phyloP scores from a whole-genome alignment of 2,797 vertebrate species.

The Onychomys leucogaster region DNA sequence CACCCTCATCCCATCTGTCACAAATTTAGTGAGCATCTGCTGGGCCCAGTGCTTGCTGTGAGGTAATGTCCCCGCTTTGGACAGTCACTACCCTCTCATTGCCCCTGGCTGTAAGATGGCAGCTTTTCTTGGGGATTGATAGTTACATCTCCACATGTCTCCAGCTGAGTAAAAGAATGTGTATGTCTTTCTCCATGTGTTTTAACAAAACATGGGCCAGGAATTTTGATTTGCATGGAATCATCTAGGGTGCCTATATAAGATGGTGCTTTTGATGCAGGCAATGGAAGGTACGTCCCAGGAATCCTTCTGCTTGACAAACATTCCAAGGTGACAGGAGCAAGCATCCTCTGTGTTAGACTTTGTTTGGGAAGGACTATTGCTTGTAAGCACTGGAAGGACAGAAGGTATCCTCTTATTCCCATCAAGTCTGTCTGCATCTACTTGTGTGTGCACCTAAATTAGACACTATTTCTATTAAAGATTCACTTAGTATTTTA shows the following conservation, averaged over 20 bases:
- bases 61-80: neutral
- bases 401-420: neutral
- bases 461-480: constrained; percentile 53
- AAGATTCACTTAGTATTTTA: constrained; percentile 36
- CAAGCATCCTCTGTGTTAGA: neutral
- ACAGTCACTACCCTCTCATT: neutral
- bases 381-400: neutral
- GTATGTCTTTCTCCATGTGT: neutral
- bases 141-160: neutral
- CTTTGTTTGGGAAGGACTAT: neutral
- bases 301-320: neutral
- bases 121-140: neutral
- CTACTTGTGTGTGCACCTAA: constrained; percentile 29
- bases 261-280: constrained; percentile 2
- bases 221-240: neutral
- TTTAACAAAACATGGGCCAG: neutral
- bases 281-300: neutral
- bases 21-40: neutral
- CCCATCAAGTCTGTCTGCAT: neutral
- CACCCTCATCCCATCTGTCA: neutral
- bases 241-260: neutral
- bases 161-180: neutral
- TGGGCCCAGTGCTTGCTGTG: neutral
- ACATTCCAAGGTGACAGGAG: neutral
- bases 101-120: neutral